These are phyloP conservation scores for Hesperia comma DNA, from an alignment of 2,888 invertebrate species.

Conservation along the genomic window DNA sequence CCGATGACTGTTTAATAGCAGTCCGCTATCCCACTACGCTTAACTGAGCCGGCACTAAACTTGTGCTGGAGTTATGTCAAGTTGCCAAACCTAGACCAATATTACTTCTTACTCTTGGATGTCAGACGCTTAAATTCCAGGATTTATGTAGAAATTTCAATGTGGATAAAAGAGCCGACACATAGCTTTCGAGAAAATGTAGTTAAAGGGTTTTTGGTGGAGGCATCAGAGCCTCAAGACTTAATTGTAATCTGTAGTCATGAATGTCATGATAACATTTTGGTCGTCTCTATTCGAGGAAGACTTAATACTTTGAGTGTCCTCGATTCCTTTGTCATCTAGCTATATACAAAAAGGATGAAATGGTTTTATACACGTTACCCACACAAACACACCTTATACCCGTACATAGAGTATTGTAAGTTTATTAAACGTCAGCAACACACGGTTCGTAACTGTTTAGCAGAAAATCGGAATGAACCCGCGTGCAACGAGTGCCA, in stretches of 20 bases:
- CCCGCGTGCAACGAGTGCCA: slow-evolving; percentile 55
- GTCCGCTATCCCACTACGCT: slow-evolving; percentile 11
- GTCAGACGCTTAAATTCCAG: no score
- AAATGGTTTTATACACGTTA: not conserved
- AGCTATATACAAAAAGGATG: not conserved
- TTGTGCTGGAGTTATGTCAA: slow-evolving; percentile 17
- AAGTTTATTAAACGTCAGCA: slow-evolving; percentile 73
- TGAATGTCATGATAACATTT: no score
- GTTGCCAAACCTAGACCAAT: not conserved
- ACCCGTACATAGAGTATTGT: slow-evolving; percentile 43
- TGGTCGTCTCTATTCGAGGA: no score
- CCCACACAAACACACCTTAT: slow-evolving; percentile 5
- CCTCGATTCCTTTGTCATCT: no score
- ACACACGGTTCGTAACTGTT: slow-evolving; percentile 58
- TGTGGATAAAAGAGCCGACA: no score
- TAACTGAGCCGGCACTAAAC: slow-evolving; percentile 19
- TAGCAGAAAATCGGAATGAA: slow-evolving; percentile 56
- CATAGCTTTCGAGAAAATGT: no score
- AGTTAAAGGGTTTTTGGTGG: no score
- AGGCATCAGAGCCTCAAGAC: no score
- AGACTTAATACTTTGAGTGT: no score
- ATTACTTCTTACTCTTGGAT: not conserved
- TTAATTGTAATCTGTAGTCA: no score
- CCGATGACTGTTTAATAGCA: slow-evolving; percentile 34
- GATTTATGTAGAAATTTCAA: no score